Evolutionary conservation across 2,888 invertebrate genomes (phyloP), one percentile per base, ranked within the genome.

Genomic region (Leucophenga maculata): DNA sequence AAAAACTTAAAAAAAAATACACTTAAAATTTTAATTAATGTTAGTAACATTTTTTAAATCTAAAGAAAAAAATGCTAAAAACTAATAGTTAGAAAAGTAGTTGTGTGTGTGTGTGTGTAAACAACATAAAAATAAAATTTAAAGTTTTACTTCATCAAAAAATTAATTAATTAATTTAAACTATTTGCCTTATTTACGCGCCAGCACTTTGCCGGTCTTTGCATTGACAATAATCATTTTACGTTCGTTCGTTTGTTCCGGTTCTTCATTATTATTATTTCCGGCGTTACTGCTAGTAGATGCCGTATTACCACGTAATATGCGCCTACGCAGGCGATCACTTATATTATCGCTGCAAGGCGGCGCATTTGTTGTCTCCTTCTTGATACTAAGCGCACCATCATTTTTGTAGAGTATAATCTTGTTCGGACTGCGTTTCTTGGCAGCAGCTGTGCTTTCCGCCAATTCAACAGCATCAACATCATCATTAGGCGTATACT

Each of bases 171-270:
- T 18, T 59, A 52, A 73, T 64, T 66, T 77, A 78, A 32, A 72
- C 44, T 60, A 68, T 71, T 67, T 57, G 64, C 48, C 16, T 26
- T 88, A 87, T 79, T 87, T 88, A 74, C 86, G 85, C 79, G 82
- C 85, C 75, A 87, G 85, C 78, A 87, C 86, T 85, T 87, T 88
- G 86, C 87, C 87, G 77, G 87, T 87, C 84, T 88, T 88, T 82
- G 88, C 85, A 83, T 87, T 87, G 72, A 87, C 87, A 85, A 87
- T 84, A 78, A 87, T 87, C 79, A 88, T 87, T 84, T 87, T 87
- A 74, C 86, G 82, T 78, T 55, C 22, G 0, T 20, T 20, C 20
- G 22, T 3, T 3, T 26, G 46, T 46, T 22, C 62, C 20, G 26
- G 20, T 3, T 31, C 14, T 11, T 59, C 59, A 2, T 62, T n/a